A percentile compares a stretch with the other conserved stretches of the same genome.
phyloP scores from a whole-genome alignment of 2,888 invertebrate species.

The Leptopilina syphax region DNA sequence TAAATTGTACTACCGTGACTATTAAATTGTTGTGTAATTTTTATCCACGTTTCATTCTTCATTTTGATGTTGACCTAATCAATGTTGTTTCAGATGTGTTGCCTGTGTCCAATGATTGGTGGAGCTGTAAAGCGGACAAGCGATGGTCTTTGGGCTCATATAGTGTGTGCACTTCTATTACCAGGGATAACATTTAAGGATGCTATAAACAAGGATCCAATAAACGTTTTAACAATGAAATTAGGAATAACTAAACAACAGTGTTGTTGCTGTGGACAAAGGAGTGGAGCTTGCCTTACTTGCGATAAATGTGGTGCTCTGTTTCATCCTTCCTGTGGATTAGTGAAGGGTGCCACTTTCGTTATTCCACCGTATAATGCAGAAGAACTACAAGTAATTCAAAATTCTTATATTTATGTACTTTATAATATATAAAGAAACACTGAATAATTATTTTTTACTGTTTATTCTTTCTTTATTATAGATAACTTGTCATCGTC shows the following conservation, averaged over 20 bases:
- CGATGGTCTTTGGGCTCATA: constrained; percentile 82
- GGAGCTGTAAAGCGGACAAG: constrained; percentile 83
- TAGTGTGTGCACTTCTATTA: constrained; percentile 82
- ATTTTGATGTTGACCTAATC: neutral
- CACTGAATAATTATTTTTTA: neutral
- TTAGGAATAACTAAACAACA: constrained; percentile 63
- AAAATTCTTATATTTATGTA: neutral
- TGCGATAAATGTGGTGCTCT: constrained; percentile 77
- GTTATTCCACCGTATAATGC: constrained; percentile 69
- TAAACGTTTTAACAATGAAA: constrained; percentile 70
- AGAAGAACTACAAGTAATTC: constrained; percentile 66
- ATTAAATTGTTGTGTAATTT: too few relatives aligned
- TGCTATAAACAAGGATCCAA: constrained; percentile 73
- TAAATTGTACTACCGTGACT: too few relatives aligned
- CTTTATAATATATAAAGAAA: neutral
- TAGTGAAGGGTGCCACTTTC: constrained; percentile 78
- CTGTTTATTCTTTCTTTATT: constrained; percentile 25
- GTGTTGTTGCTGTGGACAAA: constrained; percentile 73
- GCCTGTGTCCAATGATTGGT: constrained; percentile 79
- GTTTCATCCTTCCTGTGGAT: constrained; percentile 81
- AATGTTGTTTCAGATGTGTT: constrained; percentile 75
- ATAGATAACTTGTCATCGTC: constrained; percentile 71
- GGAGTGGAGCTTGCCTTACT: constrained; percentile 77
- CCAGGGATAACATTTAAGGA: constrained; percentile 81
- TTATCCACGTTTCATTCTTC: too few relatives aligned